Percentiles rank a stretch among this genome's conserved stretches.
phyloP scores from a whole-genome alignment of 2,113 vertebrate genomes.

The Phyllopteryx taeniolatus region DNA sequence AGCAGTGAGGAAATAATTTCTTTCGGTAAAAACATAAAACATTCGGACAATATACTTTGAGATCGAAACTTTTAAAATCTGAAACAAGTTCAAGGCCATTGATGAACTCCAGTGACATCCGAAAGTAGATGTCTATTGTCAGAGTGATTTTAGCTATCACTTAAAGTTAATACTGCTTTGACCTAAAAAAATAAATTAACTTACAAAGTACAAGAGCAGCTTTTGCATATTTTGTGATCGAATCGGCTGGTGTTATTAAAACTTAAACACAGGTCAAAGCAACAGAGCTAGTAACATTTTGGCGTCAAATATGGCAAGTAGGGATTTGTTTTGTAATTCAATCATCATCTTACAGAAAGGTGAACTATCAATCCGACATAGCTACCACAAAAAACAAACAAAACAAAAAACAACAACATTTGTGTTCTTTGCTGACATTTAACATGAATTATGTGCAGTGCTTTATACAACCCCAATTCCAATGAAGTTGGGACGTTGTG shows the following conservation, averaged over 20 bases:
- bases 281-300: neutral
- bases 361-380: neutral
- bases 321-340: neutral
- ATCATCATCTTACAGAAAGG: neutral
- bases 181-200: neutral
- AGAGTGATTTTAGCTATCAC: too few species aligned
- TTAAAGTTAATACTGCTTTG: neutral
- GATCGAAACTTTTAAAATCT: neutral
- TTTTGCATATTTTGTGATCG: slow-evolving; percentile 11
- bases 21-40: neutral
- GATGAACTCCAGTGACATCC: neutral
- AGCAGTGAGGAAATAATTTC: neutral
- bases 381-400: neutral
- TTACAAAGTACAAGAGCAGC: neutral
- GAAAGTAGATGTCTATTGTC: neutral
- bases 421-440: neutral
- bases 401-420: neutral
- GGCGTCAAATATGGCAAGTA: neutral
- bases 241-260: neutral
- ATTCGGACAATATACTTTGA: neutral
- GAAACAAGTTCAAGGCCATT: neutral
- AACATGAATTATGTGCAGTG: neutral
- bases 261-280: neutral
- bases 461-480: neutral
- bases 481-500: too few species aligned